Base-by-base conservation (phyloP, 2,797 vertebrate species). In the Muraenolepis orangiensis region DNA sequence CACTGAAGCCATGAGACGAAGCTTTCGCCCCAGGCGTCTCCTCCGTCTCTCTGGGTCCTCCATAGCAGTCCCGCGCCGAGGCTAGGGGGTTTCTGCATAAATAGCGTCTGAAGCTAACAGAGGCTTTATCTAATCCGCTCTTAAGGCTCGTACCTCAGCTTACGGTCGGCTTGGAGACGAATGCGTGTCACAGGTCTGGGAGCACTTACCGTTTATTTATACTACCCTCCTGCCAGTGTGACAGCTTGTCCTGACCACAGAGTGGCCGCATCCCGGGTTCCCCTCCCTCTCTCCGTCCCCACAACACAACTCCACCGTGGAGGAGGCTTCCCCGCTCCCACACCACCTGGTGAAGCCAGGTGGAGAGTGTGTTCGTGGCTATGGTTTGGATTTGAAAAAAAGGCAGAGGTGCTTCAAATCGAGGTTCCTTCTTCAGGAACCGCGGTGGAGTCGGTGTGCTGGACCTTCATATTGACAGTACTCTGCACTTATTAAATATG, bases 121-220 rank as follows among this genome's bases (percentile, higher is more conserved):
- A 93, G 89, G 92, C 93, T 95, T 94, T 94, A 79, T 79, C 90
- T 94, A 94, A 95, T 94, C 93, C 92, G 86, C 89, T 90, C 91
- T 93, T 92, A 94, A 87, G 80, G 87, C 91, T 87, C 74, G 82
- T 91, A 91, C 90, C 86, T 88, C 86, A 89, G 91, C 90, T 94
- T 93, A 91, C 76, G 69, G 88, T 85, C 83, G 75, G 88, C 85
- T 91, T 89, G 71, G 70, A 71, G 70, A 88, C 89, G n/a, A n/a
- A n/a, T 70, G 0, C 85, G 86, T 84, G 87, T 87, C 34, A 75
- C 78, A 84, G 87, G 83, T 85, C 87, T 76, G 76, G 78, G 82
- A 90, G 88, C 87, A 87, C 90, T 92, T 93, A 90, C 85, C 79
- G 90, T 92, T 93, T 94, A 94, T 94, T 94, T 94, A 92, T 94